Base-by-base conservation (phyloP, 2,113 vertebrate genomes). In the Esox niger region DNA sequence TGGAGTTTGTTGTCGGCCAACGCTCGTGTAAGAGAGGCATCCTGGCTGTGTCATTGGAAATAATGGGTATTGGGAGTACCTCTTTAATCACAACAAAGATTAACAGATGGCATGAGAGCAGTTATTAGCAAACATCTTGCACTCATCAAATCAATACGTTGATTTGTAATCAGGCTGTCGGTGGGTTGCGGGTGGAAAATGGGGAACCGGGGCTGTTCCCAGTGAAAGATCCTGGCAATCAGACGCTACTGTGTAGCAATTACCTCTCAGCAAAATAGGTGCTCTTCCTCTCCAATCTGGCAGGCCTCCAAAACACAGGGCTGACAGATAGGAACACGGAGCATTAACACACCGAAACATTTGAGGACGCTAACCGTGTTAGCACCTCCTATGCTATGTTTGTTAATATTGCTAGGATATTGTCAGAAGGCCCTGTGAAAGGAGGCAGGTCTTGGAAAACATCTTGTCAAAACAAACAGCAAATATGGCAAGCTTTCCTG, bases 61-160 rank as follows among this genome's bases (percentile, higher is more conserved):
- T 92, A 95, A 96, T 93, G 91, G 92, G 86, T 86, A 86, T 86
- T 86, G 90, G 93, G 92, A 95, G 95, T 93, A 94, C 91, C 93
- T 95, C 94, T 92, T 95, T 95, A 96, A 96, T 96, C 95, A 95
- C 95, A 94, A 92, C 93, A 87, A 86, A 96, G 94, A 96, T 95
- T 95, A 96, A 94, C 94, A 94, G 94, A 95, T 93, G 93, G 93
- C 93, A 94, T 91, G 91, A 94, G 88, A 90, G 85, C 88, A 86
- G 89, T 91, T 91, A 91, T 91, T 91, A 92, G 91, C 91, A 90
- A 92, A 91, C 90, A 93, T 94, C 94, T 94, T 92, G 92, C 94
- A 93, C 92, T 93, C 92, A 94, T 93, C 87, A 92, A 93, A 94
- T 94, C 93, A 93, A 95, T 94, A 95, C 92, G 90, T 88, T 92